Base-by-base conservation (phyloP, 2,888 invertebrate genomes). In the Agapetus fuscipes region DNA sequence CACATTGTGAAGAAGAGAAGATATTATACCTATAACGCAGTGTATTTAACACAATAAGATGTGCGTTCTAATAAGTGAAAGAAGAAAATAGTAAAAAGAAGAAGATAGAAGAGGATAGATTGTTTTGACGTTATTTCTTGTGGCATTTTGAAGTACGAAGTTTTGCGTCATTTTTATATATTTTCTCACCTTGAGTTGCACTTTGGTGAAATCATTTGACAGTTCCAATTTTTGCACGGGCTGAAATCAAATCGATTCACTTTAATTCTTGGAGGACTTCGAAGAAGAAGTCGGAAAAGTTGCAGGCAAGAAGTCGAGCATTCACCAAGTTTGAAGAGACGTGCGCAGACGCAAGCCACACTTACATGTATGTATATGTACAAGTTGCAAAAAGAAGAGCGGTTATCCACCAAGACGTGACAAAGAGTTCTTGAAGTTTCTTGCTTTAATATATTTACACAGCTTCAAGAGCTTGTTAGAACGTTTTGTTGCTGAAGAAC, bases 101-200 rank as follows among this genome's bases (percentile, higher is more conserved):
- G 27, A 30, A 29, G 17, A 24, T 12, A 20, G 12, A 30, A 10
- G 29, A 37, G 3, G 17, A 29, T n/a, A 20, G 20, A 20, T 20
- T 20, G 20, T 20, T 20, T 20, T 20, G 5, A n/a, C n/a, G n/a
- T n/a, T n/a, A n/a, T n/a, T n/a, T n/a, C n/a, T n/a, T n/a, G n/a
- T n/a, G n/a, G n/a, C n/a, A n/a, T n/a, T n/a, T n/a, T n/a, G n/a
- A n/a, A n/a, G n/a, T n/a, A n/a, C n/a, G n/a, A n/a, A n/a, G n/a
- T n/a, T n/a, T n/a, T n/a, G n/a, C n/a, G n/a, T n/a, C n/a, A n/a
- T n/a, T n/a, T n/a, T n/a, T n/a, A n/a, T n/a, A n/a, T n/a, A n/a
- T n/a, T n/a, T n/a, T n/a, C 20, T 48, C 44, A 48, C 48, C 48
- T 48, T 48, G n/a, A 48, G 28, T 28, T 38, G 39, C 4, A 48